Percentiles rank a stretch among this genome's conserved stretches.
phyloP scores from a whole-genome alignment of 2,113 vertebrate genomes.

The Cricetomys ansorgei region DNA sequence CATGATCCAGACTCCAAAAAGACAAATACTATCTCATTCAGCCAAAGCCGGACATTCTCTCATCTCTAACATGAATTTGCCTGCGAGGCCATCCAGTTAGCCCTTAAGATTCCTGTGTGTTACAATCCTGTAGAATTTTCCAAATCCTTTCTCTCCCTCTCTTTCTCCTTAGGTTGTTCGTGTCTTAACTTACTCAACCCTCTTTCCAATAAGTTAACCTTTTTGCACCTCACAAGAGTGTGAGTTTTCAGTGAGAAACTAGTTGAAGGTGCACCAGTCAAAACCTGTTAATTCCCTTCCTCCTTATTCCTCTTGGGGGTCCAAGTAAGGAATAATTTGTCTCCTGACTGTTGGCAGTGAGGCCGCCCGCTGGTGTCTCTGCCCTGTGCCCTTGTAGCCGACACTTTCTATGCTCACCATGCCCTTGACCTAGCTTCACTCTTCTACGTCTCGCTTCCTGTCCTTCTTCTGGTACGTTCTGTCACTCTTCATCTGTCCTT shows the following conservation, averaged over 20 bases:
- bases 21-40: neutral
- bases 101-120: neutral
- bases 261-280: neutral
- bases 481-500: neutral
- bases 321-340: neutral
- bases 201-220: slow-evolving; percentile 5
- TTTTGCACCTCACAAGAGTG: neutral
- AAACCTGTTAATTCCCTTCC: neutral
- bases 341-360: neutral
- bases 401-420: neutral
- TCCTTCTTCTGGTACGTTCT: neutral
- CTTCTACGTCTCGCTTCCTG: neutral
- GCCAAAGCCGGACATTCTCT: neutral
- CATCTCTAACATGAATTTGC: neutral
- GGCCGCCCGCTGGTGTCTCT: neutral
- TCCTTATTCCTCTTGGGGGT: neutral
- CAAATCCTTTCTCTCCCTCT: neutral
- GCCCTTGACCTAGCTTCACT: neutral
- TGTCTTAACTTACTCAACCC: neutral
- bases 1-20: neutral
- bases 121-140: neutral
- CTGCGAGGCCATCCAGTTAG: neutral
- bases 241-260: neutral
- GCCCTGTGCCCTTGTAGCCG: too few species aligned
- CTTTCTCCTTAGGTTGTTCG: neutral